Conservation (phyloP, 2,113 vertebrate species). For the Petrocephalus zakoni region DNA sequence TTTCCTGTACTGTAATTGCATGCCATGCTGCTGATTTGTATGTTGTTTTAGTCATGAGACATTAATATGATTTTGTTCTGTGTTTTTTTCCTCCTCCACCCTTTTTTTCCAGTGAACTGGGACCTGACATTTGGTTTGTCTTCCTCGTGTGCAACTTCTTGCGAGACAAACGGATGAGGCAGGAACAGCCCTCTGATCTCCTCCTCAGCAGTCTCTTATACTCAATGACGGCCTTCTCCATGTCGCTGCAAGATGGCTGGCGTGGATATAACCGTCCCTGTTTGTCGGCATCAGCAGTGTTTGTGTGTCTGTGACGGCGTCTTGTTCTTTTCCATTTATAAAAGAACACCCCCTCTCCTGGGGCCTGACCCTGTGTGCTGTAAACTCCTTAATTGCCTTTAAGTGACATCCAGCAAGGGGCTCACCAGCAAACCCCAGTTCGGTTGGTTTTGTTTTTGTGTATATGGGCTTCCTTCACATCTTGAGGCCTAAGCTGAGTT, state of each 20-base stretch:
- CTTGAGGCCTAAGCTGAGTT: slow-evolving; percentile 32
- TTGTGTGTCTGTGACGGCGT: slow-evolving; percentile 45
- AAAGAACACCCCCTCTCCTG: slow-evolving; percentile 55
- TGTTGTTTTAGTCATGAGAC: background rate
- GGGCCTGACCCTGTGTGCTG: slow-evolving; percentile 47
- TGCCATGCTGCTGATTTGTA: slow-evolving; percentile 17
- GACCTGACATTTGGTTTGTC: slow-evolving; percentile 28
- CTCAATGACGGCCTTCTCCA: slow-evolving; percentile 41
- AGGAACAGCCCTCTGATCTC: slow-evolving; percentile 32
- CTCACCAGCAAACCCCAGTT: slow-evolving; percentile 26
- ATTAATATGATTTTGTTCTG: slow-evolving; percentile 17
- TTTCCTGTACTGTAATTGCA: slow-evolving; percentile 16
- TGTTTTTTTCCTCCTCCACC: background rate
- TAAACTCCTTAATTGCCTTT: slow-evolving; percentile 47
- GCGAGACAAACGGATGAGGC: background rate
- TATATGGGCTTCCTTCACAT: slow-evolving; percentile 4
- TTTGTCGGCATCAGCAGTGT: slow-evolving; percentile 39
- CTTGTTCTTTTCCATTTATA: slow-evolving; percentile 49
- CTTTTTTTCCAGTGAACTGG: slow-evolving; percentile 38
- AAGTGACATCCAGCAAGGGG: slow-evolving; percentile 37
- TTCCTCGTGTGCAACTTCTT: slow-evolving; percentile 19
- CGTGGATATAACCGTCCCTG: slow-evolving; percentile 57
- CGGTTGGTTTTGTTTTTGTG: slow-evolving; percentile 12
- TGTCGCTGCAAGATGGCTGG: slow-evolving; percentile 63
- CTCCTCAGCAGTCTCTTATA: slow-evolving; percentile 43